Evolutionary conservation across 2,888 invertebrate species (phyloP).

Genomic region (Melanargia galathea): DNA sequence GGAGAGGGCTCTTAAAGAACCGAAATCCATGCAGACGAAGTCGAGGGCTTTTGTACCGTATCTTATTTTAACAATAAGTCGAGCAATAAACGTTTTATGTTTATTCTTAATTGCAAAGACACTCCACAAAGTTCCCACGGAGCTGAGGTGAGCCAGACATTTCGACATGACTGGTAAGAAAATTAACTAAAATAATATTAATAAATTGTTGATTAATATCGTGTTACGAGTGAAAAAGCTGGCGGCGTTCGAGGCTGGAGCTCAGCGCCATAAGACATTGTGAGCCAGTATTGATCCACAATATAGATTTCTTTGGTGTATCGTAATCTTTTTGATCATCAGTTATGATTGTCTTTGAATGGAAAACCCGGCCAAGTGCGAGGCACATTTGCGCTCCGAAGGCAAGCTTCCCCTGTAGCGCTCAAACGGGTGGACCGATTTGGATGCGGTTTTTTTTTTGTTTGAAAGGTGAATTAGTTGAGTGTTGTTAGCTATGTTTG

Average conservation of each 20-base stretch:
- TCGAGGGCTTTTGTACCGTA: no score
- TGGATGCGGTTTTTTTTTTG: no score
- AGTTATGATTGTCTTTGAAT: not conserved
- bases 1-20: no score
- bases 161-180: conserved; percentile 43
- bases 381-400: no score
- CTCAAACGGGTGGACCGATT: no score
- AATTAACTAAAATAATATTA: conserved; percentile 65
- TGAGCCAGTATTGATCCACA: conserved; percentile 7
- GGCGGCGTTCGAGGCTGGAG: conserved; percentile 14
- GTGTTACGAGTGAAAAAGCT: conserved; percentile 28
- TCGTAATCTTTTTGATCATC: conserved; percentile 3
- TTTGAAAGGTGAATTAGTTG: no score
- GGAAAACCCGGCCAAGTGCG: no score
- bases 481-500: no score
- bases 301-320: conserved; percentile 7
- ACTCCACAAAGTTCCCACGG: conserved; percentile 38
- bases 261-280: not conserved
- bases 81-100: not conserved
- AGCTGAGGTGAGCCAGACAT: conserved; percentile 35
- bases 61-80: no score
- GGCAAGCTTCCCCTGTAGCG: no score
- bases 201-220: conserved; percentile 62
- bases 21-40: no score
- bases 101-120: conserved; percentile 9